These are phyloP conservation scores for Cryptotis parvus DNA, from an alignment of 2,113 vertebrate genomes.

Conservation along the genomic window DNA sequence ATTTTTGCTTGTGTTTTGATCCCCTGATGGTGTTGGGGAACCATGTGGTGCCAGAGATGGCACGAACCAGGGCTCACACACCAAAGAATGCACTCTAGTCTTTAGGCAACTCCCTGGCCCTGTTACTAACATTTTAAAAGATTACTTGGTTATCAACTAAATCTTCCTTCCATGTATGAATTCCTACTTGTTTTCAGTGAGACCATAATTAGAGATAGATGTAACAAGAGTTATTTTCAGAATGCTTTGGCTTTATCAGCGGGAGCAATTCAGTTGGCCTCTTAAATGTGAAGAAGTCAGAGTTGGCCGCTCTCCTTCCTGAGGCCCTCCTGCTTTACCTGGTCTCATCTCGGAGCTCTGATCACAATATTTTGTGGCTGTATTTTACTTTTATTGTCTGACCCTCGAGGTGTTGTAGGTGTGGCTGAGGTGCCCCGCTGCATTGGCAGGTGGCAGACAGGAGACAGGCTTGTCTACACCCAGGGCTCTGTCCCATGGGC, in stretches of 20 bases:
- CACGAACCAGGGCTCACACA: too few species aligned
- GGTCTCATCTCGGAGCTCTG: constrained; percentile 16
- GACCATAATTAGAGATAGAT: neutral
- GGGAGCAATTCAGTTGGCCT: neutral
- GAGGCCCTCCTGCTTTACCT: neutral
- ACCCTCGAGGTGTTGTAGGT: too few species aligned
- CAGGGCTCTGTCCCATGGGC: too few species aligned
- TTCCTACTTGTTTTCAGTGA: neutral
- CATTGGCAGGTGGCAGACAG: too few species aligned
- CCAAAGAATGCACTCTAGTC: too few species aligned
- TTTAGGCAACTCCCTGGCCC: too few species aligned
- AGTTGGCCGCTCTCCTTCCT: neutral
- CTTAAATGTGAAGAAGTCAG: neutral
- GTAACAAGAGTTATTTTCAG: neutral
- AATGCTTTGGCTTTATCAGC: neutral
- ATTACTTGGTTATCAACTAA: neutral
- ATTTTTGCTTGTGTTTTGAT: too few species aligned
- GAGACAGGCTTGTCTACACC: too few species aligned
- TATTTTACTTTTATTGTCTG: neutral
- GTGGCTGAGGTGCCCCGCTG: too few species aligned
- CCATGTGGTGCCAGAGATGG: too few species aligned
- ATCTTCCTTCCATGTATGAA: neutral
- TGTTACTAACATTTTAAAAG: neutral
- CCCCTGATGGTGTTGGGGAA: too few species aligned
- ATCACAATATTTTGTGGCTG: neutral